Percentiles rank a stretch among this genome's conserved stretches.
Conservation (phyloP, 2,888 invertebrate genomes). For the Tinea semifulvella region DNA sequence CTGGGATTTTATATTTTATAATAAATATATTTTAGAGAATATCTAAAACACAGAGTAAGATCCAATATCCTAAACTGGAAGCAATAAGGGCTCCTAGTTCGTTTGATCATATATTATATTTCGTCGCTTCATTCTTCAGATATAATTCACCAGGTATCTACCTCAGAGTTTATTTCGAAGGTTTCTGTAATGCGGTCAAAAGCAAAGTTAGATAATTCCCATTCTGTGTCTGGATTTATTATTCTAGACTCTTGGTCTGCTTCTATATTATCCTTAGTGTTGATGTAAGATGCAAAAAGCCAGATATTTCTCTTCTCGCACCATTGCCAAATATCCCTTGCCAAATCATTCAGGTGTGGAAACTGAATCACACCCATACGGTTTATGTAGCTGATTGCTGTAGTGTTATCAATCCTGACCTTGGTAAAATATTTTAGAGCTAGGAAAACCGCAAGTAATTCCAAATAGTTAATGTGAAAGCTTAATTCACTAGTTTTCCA, state of each 20-base stretch:
- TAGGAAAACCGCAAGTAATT: neutral
- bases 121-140: too few species aligned
- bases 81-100: too few species aligned
- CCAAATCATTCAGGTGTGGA: neutral
- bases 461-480: constrained; percentile 3
- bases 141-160: too few species aligned
- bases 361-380: neutral
- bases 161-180: too few species aligned
- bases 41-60: too few species aligned
- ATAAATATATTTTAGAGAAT: too few species aligned
- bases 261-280: neutral
- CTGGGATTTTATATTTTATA: too few species aligned
- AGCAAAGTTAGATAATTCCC: neutral
- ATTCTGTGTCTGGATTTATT: neutral
- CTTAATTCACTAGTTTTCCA: neutral
- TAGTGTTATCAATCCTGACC: neutral
- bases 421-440: neutral
- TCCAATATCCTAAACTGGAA: too few species aligned
- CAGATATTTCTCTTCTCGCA: neutral
- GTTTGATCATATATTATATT: too few species aligned
- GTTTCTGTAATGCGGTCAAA: too few species aligned
- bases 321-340: neutral
- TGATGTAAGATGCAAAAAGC: neutral
- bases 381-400: neutral
- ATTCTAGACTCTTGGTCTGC: neutral